Conservation (phyloP, 2,113 vertebrate species). For the Ammodytes marinus region DNA sequence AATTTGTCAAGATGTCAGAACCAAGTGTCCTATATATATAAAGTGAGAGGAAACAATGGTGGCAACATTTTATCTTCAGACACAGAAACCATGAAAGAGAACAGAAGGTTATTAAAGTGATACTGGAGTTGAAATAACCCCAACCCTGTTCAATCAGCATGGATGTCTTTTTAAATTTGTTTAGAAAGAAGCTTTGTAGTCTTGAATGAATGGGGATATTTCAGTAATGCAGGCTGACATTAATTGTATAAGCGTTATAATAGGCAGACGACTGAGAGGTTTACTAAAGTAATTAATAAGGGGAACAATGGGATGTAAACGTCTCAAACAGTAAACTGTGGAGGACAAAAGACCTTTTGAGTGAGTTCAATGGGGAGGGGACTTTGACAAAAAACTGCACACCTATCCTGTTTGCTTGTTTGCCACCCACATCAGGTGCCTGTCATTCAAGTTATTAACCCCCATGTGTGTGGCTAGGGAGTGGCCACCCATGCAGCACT, state of each 20-base stretch:
- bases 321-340: constrained; percentile 38
- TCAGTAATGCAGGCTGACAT: constrained; percentile 38
- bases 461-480: constrained; percentile 60
- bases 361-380: constrained; percentile 25
- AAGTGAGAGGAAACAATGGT: constrained; percentile 2
- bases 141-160: background rate
- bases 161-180: background rate
- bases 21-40: constrained; percentile 11
- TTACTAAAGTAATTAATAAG: constrained; percentile 64
- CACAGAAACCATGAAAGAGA: constrained; percentile 24
- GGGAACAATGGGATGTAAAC: constrained; percentile 47
- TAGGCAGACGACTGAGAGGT: constrained; percentile 45
- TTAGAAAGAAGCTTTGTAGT: constrained; percentile 24
- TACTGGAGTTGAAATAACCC: background rate
- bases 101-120: constrained; percentile 36
- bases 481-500: constrained; percentile 69
- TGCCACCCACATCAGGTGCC: constrained; percentile 46
- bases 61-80: constrained; percentile 19
- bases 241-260: constrained; percentile 4
- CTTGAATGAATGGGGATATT: constrained; percentile 25
- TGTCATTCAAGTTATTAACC: constrained; percentile 53
- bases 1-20: constrained; percentile 48
- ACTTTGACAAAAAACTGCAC: constrained; percentile 28
- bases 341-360: constrained; percentile 53
- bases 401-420: constrained; percentile 53